Conservation (phyloP, 1,140 invertebrate genomes). For the Diorhabda sublineata region DNA sequence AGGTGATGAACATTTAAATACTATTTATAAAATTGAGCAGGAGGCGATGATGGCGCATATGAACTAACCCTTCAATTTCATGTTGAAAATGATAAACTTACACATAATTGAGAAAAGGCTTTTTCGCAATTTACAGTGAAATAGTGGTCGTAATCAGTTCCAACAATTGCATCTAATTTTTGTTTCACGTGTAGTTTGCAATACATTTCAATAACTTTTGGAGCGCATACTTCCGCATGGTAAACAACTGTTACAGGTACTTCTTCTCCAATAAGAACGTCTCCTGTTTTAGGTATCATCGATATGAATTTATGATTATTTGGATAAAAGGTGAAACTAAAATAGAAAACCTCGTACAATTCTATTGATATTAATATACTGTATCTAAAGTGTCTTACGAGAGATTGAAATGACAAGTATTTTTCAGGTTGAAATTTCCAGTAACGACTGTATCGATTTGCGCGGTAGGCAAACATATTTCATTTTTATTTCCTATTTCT, state of each 20-base stretch:
- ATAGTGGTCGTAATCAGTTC: constrained; percentile 22
- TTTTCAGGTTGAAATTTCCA: constrained; percentile 19
- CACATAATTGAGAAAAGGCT: constrained; percentile 34
- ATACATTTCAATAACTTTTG: constrained; percentile 11
- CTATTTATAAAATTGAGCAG: no score
- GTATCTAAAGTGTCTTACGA: constrained; percentile 12
- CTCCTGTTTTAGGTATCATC: not conserved
- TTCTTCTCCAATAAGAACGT: constrained; percentile 23
- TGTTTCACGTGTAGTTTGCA: constrained; percentile 25
- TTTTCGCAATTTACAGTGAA: constrained; percentile 23
- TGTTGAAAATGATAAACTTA: constrained; percentile 16
- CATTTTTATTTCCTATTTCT: constrained; percentile 27
- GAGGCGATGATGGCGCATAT: no score
- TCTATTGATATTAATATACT: not conserved
- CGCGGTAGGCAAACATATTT: constrained; percentile 25
- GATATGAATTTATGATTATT: not conserved
- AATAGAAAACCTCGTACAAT: not conserved
- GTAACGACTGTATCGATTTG: constrained; percentile 28
- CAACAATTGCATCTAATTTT: constrained; percentile 19
- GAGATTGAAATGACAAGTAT: constrained; percentile 26
- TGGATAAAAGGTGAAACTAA: not conserved
- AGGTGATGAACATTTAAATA: no score
- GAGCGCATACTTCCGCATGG: constrained; percentile 18
- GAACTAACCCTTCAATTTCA: no score
- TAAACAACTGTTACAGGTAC: constrained; percentile 20